A percentile compares a stretch with the other conserved stretches of the same genome.
Conservation (phyloP, 1,140 invertebrate species). For the Drosophila jambulina region DNA sequence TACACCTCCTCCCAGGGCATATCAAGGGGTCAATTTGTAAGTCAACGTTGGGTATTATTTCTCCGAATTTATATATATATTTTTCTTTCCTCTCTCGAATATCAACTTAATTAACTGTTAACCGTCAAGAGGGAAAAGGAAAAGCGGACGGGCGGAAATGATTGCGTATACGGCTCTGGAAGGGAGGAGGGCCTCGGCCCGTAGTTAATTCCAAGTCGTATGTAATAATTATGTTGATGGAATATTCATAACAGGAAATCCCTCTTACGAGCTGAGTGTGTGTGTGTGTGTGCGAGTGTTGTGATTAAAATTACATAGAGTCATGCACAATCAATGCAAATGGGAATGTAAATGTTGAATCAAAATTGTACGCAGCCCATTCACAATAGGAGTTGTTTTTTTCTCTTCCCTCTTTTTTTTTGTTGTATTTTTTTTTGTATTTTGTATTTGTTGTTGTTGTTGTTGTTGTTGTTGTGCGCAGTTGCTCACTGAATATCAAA, state of each 20-base stretch:
- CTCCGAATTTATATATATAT: conserved; percentile 50
- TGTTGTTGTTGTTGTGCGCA: conserved; percentile 35
- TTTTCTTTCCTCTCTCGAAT: conserved; percentile 46
- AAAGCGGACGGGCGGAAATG: conserved; percentile 63
- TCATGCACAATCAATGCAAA: conserved; percentile 82
- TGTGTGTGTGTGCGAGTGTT: conserved; percentile 28
- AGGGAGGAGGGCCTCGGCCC: conserved; percentile 7
- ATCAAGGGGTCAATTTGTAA: conserved; percentile 64
- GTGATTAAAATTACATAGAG: conserved; percentile 72
- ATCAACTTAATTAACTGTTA: conserved; percentile 77
- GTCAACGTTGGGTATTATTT: conserved; percentile 54
- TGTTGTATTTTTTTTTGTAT: conserved; percentile 5
- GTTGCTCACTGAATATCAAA: conserved; percentile 78
- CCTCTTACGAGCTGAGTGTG: conserved; percentile 50
- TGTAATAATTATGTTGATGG: conserved; percentile 69
- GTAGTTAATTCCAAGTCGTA: conserved; percentile 55
- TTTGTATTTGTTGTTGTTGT: too few species aligned
- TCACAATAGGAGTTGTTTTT: conserved; percentile 50
- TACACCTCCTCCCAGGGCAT: conserved; percentile 2
- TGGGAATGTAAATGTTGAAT: conserved; percentile 75
- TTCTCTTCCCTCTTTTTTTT: conserved; percentile 2
- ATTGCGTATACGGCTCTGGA: conserved; percentile 38
- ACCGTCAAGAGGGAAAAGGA: conserved; percentile 46
- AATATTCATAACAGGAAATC: conserved; percentile 76
- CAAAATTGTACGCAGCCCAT: conserved; percentile 59